Base-by-base conservation (phyloP, 2,888 invertebrate species). In the Chloroclysta siterata region DNA sequence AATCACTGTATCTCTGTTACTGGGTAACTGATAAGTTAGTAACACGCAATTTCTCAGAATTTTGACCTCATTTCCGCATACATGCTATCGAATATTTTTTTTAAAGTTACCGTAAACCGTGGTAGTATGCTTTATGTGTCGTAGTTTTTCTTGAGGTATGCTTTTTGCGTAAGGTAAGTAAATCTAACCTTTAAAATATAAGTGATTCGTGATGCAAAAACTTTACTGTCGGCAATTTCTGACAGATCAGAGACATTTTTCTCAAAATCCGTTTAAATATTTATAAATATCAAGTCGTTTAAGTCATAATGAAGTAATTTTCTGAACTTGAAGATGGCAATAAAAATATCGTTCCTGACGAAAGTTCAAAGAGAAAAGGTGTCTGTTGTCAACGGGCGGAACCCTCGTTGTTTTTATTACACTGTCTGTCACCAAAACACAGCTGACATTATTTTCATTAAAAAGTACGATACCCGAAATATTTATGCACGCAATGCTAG, bases 301-400 rank as follows among this genome's bases (percentile, higher is more conserved):
- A 47, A 48, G 8, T 15, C 33, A 6, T 50, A 50, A 53, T 63
- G 33, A 53, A 63, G 53, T 44, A 57, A 57, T 63, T 63, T 48
- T 33, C 41, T 51, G 44, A 33, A 36, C 33, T 29, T 48, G 17
- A 53, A 13, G 39, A 41, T 14, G 46, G 15, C 29, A 39, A 41
- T 53, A 10, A 53, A 60, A 48, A 42, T 41, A 41, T 48, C 53
- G 53, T 48, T 47, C 15, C n/a, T 41, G 48, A 53, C 15, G 41
- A 50, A 54, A 60, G 53, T 53, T 60, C 53, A 52, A 59, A 59
- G 11, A 44, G 48, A 56, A 22, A 56, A 17, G 8, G n/a, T 55
- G 22, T 2, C 39, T 57, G n/a, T 15, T 51, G 39, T 48, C 57
- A 57, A 41, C 22, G 6, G 29, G 29, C 6, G n/a, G 57, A 36